A percentile compares a stretch with the other conserved stretches of the same genome.
phyloP scores from a whole-genome alignment of 2,888 invertebrate genomes.

The Pandemis cinnamomeana region DNA sequence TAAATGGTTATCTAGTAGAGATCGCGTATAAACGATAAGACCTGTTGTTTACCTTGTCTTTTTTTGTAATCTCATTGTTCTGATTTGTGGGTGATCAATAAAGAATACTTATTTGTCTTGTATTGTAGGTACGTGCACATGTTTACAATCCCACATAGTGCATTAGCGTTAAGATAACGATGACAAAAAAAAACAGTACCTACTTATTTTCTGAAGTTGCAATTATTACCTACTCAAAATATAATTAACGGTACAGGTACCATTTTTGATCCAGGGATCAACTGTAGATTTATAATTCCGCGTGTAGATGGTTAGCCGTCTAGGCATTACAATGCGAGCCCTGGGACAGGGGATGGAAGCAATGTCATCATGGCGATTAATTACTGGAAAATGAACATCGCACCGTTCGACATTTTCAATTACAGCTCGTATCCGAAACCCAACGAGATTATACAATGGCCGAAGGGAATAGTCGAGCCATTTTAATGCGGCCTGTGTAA shows the following conservation, averaged over 20 bases:
- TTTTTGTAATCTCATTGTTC: too few species aligned
- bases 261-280: too few species aligned
- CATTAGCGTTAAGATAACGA: too few species aligned
- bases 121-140: too few species aligned
- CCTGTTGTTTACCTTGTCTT: too few species aligned
- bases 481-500: slow-evolving; percentile 63
- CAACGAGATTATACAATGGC: slow-evolving; percentile 68
- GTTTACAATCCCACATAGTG: too few species aligned
- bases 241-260: background rate
- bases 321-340: slow-evolving; percentile 54
- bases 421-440: slow-evolving; percentile 69
- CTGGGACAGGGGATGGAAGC: slow-evolving; percentile 55
- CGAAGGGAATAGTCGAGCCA: slow-evolving; percentile 65
- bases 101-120: too few species aligned
- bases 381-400: slow-evolving; percentile 83
- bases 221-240: background rate
- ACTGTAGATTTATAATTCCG: background rate
- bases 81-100: too few species aligned
- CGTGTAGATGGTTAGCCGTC: slow-evolving; percentile 40
- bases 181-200: too few species aligned
- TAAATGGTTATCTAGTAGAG: too few species aligned
- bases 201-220: background rate
- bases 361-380: slow-evolving; percentile 81
- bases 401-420: slow-evolving; percentile 81
- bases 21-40: too few species aligned